Conservation (phyloP, 2,113 vertebrate species). For the Saguinus midas region DNA sequence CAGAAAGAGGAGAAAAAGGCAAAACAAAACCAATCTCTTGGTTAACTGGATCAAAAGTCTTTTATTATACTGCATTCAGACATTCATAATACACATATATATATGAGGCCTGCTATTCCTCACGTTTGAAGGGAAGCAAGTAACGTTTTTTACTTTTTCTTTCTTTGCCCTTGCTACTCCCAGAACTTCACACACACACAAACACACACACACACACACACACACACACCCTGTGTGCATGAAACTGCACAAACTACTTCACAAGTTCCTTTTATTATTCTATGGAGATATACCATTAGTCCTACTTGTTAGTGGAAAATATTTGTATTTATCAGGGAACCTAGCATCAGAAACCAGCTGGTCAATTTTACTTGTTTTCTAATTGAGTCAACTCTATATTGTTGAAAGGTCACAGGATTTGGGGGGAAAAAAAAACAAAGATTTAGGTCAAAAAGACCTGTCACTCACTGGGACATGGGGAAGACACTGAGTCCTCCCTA, state of each 20-base stretch:
- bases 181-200: background rate
- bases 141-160: no score
- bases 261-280: background rate
- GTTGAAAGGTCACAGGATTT: background rate
- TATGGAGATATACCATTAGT: background rate
- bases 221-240: accelerated
- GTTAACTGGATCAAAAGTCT: background rate
- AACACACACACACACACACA: no score
- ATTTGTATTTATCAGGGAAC: background rate
- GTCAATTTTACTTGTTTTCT: background rate
- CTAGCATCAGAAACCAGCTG: background rate
- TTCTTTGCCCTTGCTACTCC: background rate
- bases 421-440: background rate
- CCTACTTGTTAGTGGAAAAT: background rate
- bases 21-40: background rate
- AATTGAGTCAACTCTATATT: background rate
- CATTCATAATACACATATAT: background rate
- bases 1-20: no score
- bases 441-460: background rate
- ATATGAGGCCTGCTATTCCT: background rate
- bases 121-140: background rate
- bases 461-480: background rate
- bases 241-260: background rate
- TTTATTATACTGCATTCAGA: background rate
- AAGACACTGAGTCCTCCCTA: accelerated